Evolutionary conservation across 2,888 invertebrate genomes (phyloP), one percentile per base, ranked within the genome.

Genomic region (Leptinotarsa haldemani): DNA sequence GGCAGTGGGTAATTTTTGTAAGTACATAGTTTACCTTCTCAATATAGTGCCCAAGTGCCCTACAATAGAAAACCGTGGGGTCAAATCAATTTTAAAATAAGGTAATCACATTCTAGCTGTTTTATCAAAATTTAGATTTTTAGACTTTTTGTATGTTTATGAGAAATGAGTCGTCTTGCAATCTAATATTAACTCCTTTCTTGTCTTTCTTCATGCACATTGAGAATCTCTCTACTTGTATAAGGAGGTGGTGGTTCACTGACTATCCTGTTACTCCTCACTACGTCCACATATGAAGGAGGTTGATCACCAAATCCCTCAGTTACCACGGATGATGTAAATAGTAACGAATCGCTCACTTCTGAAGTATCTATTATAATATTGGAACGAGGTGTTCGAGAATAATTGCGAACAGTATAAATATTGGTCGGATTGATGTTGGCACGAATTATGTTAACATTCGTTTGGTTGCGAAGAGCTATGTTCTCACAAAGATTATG

Each of bases 171-270:
- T 56, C 56, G 15, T n/a, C 50, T 50, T 16, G 25, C 61, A 30
- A n/a, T 30, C 1, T 7, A 61, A 68, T 25, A 58, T 73, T 73
- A 77, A 50, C 71, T 69, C 47, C 78, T 73, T n/a, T 78, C 76
- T 50, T 74, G 76, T 40, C 75, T 70, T 22, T 78, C 78, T 48
- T 79, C 78, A 40, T 75, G 73, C 30, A 72, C 74, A 69, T 84
- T 82, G 61, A 84, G 77, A 18, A 82, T 77, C 73, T 85, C 85
- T 48, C 83, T 77, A 74, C 86, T 86, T 4, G 85, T 84, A 75
- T 89, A 89, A 0, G 89, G 89, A 46, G 89, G 89, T n/a, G 89
- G 89, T 3, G 89, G 89, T 46, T 88, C 88, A 40, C 74, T 80
- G 16, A 78, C 76, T 65, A 80, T 66, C 63, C 78, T 69, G 40